Evolutionary conservation across 2,888 invertebrate genomes (phyloP).

Genomic region (Eilema sororculum): DNA sequence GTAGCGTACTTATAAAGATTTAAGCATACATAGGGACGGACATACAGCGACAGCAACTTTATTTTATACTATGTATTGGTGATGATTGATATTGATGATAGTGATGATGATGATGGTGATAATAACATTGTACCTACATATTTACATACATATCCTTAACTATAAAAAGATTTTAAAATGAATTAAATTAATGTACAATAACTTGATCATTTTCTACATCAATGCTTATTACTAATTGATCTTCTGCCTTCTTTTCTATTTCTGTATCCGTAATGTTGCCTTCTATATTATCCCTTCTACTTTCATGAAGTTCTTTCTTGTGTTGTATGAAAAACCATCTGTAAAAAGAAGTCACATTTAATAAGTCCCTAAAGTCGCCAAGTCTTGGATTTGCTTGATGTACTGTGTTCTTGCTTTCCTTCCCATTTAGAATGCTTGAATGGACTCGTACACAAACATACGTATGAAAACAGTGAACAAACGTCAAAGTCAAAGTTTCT

Average conservation of each 20-base stretch:
- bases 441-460: too few relatives aligned
- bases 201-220: constrained; percentile 46
- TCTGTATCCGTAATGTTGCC: constrained; percentile 22
- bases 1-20: too few relatives aligned
- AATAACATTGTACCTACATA: too few relatives aligned
- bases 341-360: constrained; percentile 40
- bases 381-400: not conserved
- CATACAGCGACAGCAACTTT: too few relatives aligned
- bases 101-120: too few relatives aligned
- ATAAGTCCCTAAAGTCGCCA: not conserved
- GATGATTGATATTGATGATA: too few relatives aligned
- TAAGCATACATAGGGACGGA: too few relatives aligned
- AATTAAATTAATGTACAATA: constrained; percentile 30
- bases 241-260: constrained; percentile 30
- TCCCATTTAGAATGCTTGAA: not conserved
- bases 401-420: not conserved
- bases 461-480: too few relatives aligned
- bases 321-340: constrained; percentile 74
- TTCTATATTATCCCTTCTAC: constrained; percentile 21
- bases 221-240: constrained; percentile 40
- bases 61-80: too few relatives aligned
- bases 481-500: too few relatives aligned
- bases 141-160: too few relatives aligned
- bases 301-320: constrained; percentile 42
- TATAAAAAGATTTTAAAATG: too few relatives aligned